phyloP scores from a whole-genome alignment of 2,797 vertebrate genomes.

The Crocodylus rhombifer region DNA sequence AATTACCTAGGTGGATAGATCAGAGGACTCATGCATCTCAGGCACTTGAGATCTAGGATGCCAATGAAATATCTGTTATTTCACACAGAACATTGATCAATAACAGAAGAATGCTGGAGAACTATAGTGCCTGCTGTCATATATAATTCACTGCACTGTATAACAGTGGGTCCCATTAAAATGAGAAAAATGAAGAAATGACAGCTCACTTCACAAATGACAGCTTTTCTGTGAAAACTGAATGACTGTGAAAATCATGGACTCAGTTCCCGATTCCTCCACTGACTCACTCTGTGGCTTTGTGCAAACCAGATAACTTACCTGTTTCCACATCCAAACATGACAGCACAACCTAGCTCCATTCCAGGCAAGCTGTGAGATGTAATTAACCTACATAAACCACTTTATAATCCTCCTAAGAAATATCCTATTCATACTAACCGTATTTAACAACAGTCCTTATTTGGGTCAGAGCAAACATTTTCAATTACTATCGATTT shows the following conservation, averaged over 20 bases:
- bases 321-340: not conserved
- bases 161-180: accelerated
- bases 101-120: accelerated
- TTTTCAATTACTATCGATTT: not conserved
- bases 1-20: no score
- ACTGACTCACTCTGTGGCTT: not conserved
- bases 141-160: not conserved
- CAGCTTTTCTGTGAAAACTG: not conserved
- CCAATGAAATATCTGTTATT: not conserved
- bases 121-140: accelerated
- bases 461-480: not conserved
- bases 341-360: accelerated
- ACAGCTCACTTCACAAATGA: accelerated
- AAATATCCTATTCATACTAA: accelerated
- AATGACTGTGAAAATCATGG: accelerated
- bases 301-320: not conserved
- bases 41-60: no score
- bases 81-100: not conserved
- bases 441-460: accelerated
- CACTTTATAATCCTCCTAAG: accelerated
- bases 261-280: accelerated
- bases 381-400: accelerated
- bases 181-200: not conserved
- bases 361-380: accelerated
- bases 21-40: no score